Evolutionary conservation across 2,797 vertebrate genomes (phyloP).

Genomic region (Gadopsis bispinosus): DNA sequence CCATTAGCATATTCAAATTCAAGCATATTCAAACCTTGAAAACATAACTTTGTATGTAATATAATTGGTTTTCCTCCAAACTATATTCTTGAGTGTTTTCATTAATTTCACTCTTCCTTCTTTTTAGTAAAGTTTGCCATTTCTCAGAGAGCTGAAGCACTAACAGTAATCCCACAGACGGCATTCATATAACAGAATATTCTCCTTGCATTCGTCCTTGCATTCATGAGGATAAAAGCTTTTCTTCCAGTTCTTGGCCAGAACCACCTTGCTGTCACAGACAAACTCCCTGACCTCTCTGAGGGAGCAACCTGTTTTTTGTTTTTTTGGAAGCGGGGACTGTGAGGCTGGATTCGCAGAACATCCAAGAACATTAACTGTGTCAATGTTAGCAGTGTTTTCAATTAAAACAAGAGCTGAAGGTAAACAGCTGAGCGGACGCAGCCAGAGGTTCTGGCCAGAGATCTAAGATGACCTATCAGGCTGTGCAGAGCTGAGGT

Average conservation of each 20-base stretch:
- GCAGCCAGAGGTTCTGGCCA: constrained; percentile 75
- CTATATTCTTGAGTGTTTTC: neutral
- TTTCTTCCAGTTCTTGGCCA: constrained; percentile 60
- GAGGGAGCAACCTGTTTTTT: constrained; percentile 36
- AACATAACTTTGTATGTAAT: neutral
- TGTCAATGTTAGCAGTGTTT: constrained; percentile 84
- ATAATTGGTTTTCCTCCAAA: constrained; percentile 14
- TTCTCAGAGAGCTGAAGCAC: constrained; percentile 16
- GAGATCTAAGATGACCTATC: constrained; percentile 72
- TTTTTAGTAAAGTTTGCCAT: constrained; percentile 22
- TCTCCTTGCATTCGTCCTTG: constrained; percentile 1
- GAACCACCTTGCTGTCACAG: constrained; percentile 57
- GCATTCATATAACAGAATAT: constrained; percentile 40
- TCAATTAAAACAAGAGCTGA: constrained; percentile 83
- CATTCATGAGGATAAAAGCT: constrained; percentile 41
- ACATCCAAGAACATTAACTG: constrained; percentile 80
- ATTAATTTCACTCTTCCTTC: constrained; percentile 1
- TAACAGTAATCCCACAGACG: constrained; percentile 34
- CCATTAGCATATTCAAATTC: too few relatives aligned
- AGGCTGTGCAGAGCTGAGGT: constrained; percentile 51
- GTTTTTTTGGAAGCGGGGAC: constrained; percentile 50
- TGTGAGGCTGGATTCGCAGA: constrained; percentile 60
- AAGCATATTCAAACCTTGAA: too few relatives aligned
- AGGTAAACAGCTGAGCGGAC: constrained; percentile 81
- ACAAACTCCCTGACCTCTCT: constrained; percentile 80